Evolutionary conservation across 2,113 vertebrate genomes (phyloP), one percentile per base, ranked within the genome.

Genomic region (Macquaria australasica): DNA sequence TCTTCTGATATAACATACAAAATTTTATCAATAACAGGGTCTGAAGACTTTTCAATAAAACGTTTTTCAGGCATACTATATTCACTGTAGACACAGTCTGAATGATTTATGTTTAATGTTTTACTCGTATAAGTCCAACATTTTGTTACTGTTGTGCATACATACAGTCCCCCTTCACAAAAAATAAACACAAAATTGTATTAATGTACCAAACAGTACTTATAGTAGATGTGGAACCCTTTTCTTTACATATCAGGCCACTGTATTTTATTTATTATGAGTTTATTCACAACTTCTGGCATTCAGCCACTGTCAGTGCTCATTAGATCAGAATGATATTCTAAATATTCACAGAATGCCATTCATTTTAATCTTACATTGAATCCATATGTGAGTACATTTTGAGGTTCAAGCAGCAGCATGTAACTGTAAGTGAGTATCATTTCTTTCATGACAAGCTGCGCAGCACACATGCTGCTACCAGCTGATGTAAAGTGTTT

Each of bases 401-500:
- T 31, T 68, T 41, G 50, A 60, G 20, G 10, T 51, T 60, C 68
- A 21, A 50, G 55, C 56, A 66, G 55, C 48, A 80, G 51, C 71
- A 23, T 73, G 48, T 43, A 31, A 53, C 18, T 71, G 60, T 5
- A 62, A 53, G 25, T 48, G 50, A 53, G 28, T 45, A n/a, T 67
- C 9, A 58, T 15, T 62, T 86, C 77, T 86, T 84, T 63, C 31
- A 68, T 75, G 48, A 62, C 76, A 78, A 53, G 62, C 76, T 78
- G 69, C 80, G 75, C 68, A 67, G 76, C 63, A 77, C 56, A 74
- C 51, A 75, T 78, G 48, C 68, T 73, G 25, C 25, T 62, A 59
- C 34, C 39, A 75, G 50, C 81, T 67, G 21, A 79, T 39, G 21
- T 39, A 1, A 53, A 59, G 56, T 37, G 31, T 63, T 37, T 81